phyloP scores from a whole-genome alignment of 2,888 invertebrate genomes.

The Cosmorhoe ocellata region DNA sequence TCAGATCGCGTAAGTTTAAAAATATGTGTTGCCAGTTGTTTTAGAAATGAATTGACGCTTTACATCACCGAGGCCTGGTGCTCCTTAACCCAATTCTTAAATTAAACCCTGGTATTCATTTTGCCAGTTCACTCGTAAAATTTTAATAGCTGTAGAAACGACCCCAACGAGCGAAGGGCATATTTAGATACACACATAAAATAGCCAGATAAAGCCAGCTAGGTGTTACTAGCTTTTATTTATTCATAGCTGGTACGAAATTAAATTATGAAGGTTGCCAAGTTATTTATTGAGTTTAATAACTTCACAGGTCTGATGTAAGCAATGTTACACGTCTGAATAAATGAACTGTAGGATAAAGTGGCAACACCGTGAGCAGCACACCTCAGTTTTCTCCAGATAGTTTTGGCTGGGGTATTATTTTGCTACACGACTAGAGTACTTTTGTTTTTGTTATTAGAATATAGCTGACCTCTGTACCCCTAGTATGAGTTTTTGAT shows the following conservation, averaged over 20 bases:
- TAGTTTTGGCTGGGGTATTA: background rate
- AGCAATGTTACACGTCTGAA: constrained; percentile 10
- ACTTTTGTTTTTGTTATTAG: too few species aligned
- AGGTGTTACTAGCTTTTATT: constrained; percentile 34
- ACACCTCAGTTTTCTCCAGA: background rate
- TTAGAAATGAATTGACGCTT: constrained; percentile 55
- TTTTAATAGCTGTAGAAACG: constrained; percentile 73
- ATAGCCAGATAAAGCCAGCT: constrained; percentile 18
- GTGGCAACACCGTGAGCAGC: background rate
- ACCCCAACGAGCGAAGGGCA: constrained; percentile 43
- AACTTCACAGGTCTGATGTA: constrained; percentile 9
- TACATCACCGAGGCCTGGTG: constrained; percentile 61
- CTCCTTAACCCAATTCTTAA: constrained; percentile 77
- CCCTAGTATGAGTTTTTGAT: too few species aligned
- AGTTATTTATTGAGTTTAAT: constrained; percentile 11
- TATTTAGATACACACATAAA: constrained; percentile 26
- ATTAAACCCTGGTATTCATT: constrained; percentile 77
- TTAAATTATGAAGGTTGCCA: constrained; percentile 15
- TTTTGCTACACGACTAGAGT: background rate
- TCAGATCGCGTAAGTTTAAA: too few species aligned
- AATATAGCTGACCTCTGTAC: too few species aligned
- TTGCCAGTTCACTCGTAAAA: constrained; percentile 77
- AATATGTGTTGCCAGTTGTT: too few species aligned
- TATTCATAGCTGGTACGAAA: constrained; percentile 12
- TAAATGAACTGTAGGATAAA: constrained; percentile 2